phyloP scores from a whole-genome alignment of 2,113 vertebrate species.

The Oostethus manadensis region DNA sequence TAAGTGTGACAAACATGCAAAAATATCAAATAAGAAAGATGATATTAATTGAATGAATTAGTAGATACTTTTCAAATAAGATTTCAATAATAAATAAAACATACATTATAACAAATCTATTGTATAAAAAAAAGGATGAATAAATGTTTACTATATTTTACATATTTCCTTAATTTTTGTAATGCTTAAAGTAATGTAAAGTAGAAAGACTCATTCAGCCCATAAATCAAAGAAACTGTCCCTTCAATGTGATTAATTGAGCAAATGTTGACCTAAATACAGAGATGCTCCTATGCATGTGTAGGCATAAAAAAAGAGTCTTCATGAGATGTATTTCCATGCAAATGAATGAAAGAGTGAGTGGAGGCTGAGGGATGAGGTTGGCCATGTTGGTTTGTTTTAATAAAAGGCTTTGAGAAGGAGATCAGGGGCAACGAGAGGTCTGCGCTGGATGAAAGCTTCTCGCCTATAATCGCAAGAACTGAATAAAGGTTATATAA shows the following conservation, averaged over 20 bases:
- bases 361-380: slow-evolving; percentile 2
- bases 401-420: slow-evolving; percentile 50
- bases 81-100: no score
- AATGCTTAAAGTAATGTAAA: no score
- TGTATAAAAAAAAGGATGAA: no score
- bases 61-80: no score
- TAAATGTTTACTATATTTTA: no score
- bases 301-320: slow-evolving; percentile 4
- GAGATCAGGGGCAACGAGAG: slow-evolving; percentile 52
- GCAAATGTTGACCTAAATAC: slow-evolving; percentile 34
- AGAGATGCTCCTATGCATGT: slow-evolving; percentile 23
- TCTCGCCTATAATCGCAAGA: slow-evolving; percentile 51
- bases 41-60: no score
- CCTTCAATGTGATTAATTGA: background rate
- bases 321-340: slow-evolving; percentile 8
- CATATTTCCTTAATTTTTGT: no score
- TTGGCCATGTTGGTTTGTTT: slow-evolving; percentile 18
- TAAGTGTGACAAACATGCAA: no score
- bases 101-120: no score
- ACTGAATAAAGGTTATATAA: slow-evolving; percentile 41
- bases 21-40: no score
- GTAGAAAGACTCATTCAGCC: no score
- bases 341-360: slow-evolving; percentile 31
- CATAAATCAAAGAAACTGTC: background rate
- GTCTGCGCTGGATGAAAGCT: slow-evolving; percentile 51